phyloP scores from a whole-genome alignment of 2,888 invertebrate genomes.

The Caradrina kadenii region DNA sequence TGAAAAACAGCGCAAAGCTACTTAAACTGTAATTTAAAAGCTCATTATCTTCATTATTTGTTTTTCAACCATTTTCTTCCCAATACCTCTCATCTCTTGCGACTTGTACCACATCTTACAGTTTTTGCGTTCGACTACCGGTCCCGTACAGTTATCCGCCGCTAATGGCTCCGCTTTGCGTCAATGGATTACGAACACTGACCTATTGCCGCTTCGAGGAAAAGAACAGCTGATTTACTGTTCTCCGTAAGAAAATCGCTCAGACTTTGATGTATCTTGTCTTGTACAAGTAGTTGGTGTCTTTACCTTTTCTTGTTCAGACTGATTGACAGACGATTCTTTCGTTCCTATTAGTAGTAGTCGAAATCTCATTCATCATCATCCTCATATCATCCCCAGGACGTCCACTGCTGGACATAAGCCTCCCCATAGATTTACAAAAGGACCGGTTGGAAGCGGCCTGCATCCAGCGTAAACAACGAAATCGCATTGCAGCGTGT shows the following conservation, averaged over 20 bases:
- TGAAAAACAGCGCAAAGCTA: no score
- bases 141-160: constrained; percentile 78
- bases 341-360: constrained; percentile 9
- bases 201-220: constrained; percentile 78
- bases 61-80: neutral
- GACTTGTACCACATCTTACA: constrained; percentile 31
- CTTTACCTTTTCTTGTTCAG: constrained; percentile 8
- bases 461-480: no score
- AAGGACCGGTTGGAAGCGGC: no score
- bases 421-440: no score
- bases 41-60: constrained; percentile 13
- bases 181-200: constrained; percentile 77
- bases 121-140: constrained; percentile 76
- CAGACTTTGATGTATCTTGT: constrained; percentile 20
- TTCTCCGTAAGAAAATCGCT: constrained; percentile 51
- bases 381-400: no score
- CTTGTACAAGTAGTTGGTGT: constrained; percentile 1
- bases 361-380: neutral
- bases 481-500: no score
- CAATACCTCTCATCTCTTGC: neutral
- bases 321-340: neutral
- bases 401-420: no score
- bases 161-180: constrained; percentile 75
- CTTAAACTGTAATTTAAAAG: neutral
- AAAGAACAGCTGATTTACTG: constrained; percentile 65